Evolutionary conservation across 2,113 vertebrate genomes (phyloP).

Genomic region (Calypte anna): DNA sequence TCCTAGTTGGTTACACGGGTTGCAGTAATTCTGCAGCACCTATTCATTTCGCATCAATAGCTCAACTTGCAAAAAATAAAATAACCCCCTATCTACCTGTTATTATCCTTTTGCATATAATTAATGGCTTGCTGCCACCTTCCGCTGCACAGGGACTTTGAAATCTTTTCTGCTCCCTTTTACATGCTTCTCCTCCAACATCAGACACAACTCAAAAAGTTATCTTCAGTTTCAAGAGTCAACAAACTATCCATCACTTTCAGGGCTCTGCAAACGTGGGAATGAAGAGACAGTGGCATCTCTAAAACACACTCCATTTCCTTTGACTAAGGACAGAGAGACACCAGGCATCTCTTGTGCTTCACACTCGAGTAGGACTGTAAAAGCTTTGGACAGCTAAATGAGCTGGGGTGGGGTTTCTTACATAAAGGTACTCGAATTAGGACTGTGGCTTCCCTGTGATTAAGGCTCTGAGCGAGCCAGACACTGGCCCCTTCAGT

Average conservation of each 20-base stretch:
- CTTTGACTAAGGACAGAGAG: not conserved
- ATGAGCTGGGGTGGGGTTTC: not conserved
- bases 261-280: not conserved
- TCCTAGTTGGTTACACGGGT: not conserved
- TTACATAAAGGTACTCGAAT: not conserved
- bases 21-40: not conserved
- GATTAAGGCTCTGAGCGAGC: not conserved
- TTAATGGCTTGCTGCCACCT: not conserved
- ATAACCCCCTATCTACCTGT: not conserved
- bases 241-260: conserved; percentile 18
- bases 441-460: not conserved
- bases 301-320: not conserved
- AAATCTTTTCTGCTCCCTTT: not conserved
- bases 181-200: not conserved
- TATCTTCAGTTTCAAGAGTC: conserved; percentile 21
- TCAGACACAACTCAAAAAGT: not conserved
- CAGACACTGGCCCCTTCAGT: conserved; percentile 24
- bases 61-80: not conserved
- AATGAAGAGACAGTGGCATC: conserved; percentile 27
- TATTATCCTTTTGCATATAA: not conserved
- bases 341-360: not conserved
- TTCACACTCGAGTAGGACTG: not conserved
- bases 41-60: not conserved
- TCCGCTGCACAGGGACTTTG: not conserved
- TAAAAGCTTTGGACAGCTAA: conserved; percentile 21